Evolutionary conservation across 2,113 vertebrate genomes (phyloP).

Genomic region (Dipodomys spectabilis): DNA sequence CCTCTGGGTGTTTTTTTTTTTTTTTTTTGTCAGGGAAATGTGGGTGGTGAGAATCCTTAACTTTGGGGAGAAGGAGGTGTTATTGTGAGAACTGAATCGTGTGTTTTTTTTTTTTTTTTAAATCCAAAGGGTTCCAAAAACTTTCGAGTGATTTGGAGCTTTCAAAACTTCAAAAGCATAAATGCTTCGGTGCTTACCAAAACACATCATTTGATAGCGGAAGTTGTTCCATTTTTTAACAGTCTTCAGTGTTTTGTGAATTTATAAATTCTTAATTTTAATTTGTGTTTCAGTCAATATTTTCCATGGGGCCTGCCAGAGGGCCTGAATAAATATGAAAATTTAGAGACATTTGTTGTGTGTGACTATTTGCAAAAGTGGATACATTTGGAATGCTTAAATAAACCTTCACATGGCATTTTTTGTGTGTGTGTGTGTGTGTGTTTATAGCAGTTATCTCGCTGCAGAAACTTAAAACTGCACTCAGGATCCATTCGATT

Average conservation of each 20-base stretch:
- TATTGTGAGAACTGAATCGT: not conserved
- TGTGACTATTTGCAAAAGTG: conserved; percentile 15
- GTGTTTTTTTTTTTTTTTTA: not conserved
- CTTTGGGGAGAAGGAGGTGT: not conserved
- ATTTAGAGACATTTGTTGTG: conserved; percentile 36
- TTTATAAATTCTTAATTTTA: conserved; percentile 64
- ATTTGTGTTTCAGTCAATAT: conserved; percentile 66
- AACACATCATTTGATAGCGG: not conserved
- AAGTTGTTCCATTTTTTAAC: not conserved
- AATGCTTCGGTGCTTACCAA: not conserved
- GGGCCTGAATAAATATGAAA: not conserved
- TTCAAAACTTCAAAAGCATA: conserved; percentile 44
- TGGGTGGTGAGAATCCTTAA: not conserved
- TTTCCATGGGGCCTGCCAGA: not conserved
- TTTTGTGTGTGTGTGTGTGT: not conserved
- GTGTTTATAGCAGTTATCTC: not conserved
- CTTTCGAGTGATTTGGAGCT: not conserved
- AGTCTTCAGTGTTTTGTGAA: conserved; percentile 19
- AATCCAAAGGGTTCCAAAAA: not conserved
- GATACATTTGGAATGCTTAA: conserved; percentile 29
- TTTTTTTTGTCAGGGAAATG: not conserved
- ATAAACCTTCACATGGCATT: not conserved
- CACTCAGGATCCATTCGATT: not conserved
- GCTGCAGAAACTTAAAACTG: not conserved
- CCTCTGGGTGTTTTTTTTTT: not conserved